Evolutionary conservation across 2,113 vertebrate genomes (phyloP).

Genomic region (Microtus pennsylvanicus): DNA sequence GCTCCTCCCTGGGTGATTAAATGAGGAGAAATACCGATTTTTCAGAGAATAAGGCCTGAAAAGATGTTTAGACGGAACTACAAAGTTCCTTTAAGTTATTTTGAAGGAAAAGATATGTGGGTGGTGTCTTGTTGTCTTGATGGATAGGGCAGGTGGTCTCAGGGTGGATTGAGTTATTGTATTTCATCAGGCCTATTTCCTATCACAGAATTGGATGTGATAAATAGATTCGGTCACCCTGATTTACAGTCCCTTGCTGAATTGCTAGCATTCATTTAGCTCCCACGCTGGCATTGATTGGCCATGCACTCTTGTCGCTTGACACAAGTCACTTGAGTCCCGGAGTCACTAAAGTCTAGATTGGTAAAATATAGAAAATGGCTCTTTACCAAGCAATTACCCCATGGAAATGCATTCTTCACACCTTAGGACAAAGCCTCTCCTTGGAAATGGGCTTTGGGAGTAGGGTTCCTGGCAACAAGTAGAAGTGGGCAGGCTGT

Average conservation of each 20-base stretch:
- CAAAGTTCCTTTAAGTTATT: conserved; percentile 38
- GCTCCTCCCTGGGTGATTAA: background rate
- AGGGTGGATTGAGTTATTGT: conserved; percentile 51
- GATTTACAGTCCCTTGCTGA: conserved; percentile 73
- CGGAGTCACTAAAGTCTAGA: background rate
- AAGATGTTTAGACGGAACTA: background rate
- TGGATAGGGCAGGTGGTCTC: background rate
- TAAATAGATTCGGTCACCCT: conserved; percentile 63
- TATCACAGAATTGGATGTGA: conserved; percentile 57
- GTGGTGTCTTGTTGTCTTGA: conserved; percentile 16
- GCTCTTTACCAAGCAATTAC: background rate
- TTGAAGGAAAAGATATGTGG: conserved; percentile 5
- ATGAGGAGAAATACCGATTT: background rate
- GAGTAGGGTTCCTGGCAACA: background rate
- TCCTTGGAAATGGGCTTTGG: background rate
- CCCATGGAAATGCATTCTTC: background rate
- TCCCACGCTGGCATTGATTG: conserved; percentile 54
- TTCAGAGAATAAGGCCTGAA: background rate
- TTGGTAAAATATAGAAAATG: conserved; percentile 20
- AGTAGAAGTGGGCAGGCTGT: background rate
- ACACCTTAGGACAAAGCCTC: background rate
- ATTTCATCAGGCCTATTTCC: conserved; percentile 67
- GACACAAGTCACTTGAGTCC: conserved; percentile 49
- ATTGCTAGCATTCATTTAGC: conserved; percentile 47
- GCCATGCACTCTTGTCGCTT: conserved; percentile 45